Conservation (phyloP, 2,113 vertebrate species). For the Malaclemys terrapin region DNA sequence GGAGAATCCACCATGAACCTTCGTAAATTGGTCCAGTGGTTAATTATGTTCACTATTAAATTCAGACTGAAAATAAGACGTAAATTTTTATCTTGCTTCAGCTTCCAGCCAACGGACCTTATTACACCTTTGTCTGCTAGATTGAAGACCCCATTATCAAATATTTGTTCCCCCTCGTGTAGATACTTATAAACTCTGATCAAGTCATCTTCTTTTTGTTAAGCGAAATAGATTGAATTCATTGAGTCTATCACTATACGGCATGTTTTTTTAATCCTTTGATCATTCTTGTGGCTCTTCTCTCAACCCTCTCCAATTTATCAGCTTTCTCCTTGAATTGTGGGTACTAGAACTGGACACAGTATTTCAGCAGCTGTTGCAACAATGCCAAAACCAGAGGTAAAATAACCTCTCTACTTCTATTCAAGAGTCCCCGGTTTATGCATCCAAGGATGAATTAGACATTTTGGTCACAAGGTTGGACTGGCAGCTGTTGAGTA, state of each 20-base stretch:
- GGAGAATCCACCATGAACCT: neutral
- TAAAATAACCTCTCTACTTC: neutral
- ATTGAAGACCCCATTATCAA: neutral
- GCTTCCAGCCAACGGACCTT: neutral
- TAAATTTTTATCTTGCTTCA: neutral
- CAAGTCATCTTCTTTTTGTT: neutral
- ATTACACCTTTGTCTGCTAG: neutral
- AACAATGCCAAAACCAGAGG: neutral
- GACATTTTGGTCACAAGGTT: neutral
- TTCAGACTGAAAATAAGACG: too few relatives aligned
- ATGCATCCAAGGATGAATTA: neutral
- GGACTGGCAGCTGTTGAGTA: neutral
- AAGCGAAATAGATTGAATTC: neutral
- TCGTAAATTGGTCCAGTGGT: neutral
- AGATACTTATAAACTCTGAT: neutral
- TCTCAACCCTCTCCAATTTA: neutral
- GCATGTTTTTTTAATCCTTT: neutral
- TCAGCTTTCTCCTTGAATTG: neutral
- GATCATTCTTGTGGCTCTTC: neutral
- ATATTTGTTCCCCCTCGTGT: neutral
- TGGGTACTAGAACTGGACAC: neutral
- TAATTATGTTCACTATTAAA: neutral
- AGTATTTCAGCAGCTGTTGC: neutral
- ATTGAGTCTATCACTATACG: neutral
- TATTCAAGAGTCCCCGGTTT: too few relatives aligned